Base-by-base conservation (phyloP, 2,888 invertebrate species). In the Clepsis dumicolana region DNA sequence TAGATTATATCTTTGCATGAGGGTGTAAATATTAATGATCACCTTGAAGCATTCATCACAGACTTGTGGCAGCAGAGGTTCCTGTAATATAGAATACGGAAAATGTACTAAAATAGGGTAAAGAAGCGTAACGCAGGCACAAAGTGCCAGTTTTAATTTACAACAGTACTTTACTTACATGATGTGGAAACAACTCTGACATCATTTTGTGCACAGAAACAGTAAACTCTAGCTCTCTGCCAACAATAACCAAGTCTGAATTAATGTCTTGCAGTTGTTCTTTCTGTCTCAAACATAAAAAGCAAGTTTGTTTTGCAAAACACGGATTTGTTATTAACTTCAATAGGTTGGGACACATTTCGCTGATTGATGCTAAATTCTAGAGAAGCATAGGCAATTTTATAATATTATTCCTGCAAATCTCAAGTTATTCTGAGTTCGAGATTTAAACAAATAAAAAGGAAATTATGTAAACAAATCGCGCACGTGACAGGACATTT, bases 201-300 rank as follows among this genome's bases (percentile, higher is more conserved):
- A 84, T 72, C 63, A 89, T 81, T 67, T 77, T 74, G 35, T 70
- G 68, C 29, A 89, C 67, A 18, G 77, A 78, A 38, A 78, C 48
- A 59, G 63, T 76, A 8, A 73, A 70, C 50, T 61, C 71, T 25
- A 74, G 70, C 56, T 73, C 72, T 63, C 82, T 76, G 29, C 77
- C 75, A 35, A 72, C 70, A 65, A 88, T 76, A 66, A 76, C 73
- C 44, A 81, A 38, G 38, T 75, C 75, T 68, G 80, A 75, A 67
- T 75, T 57, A 35, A 79, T 73, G 72, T 71, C 72, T 25, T 64
- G 70, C 10, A 72, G 72, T 5, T 75, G 75, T 1, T 70, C 70
- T 27, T 74, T 71, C 38, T 73, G 66, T 70, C 82, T 83, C 27
- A 77, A 86, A 76, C 88, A 88, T n/a, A 88, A 70, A 61, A 85